phyloP scores from a whole-genome alignment of 2,113 vertebrate genomes.

The Proteles cristata region DNA sequence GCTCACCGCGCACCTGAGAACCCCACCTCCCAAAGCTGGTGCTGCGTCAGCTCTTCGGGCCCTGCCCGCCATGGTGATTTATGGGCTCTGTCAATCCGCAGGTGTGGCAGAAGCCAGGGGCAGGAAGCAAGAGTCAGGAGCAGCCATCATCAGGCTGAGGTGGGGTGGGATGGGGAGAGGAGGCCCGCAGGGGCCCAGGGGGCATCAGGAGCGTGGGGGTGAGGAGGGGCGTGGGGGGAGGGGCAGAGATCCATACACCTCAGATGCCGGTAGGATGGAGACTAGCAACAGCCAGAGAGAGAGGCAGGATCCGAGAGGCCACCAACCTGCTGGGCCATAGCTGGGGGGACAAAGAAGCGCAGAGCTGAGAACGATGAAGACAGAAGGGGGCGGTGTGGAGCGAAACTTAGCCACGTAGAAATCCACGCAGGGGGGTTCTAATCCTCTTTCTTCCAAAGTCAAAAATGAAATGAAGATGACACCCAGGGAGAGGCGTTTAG shows the following conservation, averaged over 20 bases:
- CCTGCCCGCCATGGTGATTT: slow-evolving; percentile 75
- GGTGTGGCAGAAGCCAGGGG: slow-evolving; percentile 66
- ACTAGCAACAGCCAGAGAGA: not conserved
- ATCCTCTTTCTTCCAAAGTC: slow-evolving; percentile 65
- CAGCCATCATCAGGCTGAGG: slow-evolving; percentile 52
- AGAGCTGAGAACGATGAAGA: not conserved
- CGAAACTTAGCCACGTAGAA: not conserved
- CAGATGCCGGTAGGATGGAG: not conserved
- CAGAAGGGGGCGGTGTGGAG: not conserved
- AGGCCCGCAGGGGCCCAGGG: not conserved
- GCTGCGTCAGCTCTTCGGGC: not conserved
- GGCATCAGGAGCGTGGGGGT: not conserved
- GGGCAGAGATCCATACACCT: not conserved
- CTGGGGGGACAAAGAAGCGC: not conserved
- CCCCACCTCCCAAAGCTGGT: not conserved
- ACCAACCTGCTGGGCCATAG: fast-evolving
- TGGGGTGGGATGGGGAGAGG: not conserved
- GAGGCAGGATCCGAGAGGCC: fast-evolving
- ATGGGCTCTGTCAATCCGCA: slow-evolving; percentile 78
- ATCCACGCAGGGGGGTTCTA: slow-evolving; percentile 48
- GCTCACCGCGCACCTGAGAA: not conserved
- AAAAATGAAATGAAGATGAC: slow-evolving; percentile 55
- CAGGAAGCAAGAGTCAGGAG: slow-evolving; percentile 34
- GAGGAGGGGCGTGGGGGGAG: not conserved
- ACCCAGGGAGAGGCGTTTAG: not conserved